These are phyloP conservation scores for Alectura lathami DNA, from an alignment of 2,113 vertebrate species.

Conservation along the genomic window DNA sequence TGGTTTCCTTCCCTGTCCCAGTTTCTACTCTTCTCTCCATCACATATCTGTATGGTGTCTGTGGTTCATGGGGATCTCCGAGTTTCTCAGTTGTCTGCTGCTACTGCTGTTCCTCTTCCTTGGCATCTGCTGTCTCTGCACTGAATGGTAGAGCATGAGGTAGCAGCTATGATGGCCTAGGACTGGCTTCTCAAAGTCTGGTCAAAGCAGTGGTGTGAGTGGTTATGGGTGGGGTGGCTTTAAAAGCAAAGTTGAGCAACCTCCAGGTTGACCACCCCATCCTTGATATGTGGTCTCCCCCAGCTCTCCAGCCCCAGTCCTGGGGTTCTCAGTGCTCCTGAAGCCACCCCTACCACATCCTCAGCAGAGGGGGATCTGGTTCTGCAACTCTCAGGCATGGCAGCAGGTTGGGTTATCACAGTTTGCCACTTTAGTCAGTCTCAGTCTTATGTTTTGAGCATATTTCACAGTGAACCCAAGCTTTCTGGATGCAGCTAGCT, in stretches of 20 bases:
- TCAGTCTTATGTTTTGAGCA: accelerated
- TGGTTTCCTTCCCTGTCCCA: accelerated
- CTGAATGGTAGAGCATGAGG: neutral
- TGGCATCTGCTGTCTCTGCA: neutral
- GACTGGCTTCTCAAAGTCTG: neutral
- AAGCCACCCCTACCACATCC: accelerated
- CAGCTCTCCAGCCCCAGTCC: neutral
- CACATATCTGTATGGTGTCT: neutral
- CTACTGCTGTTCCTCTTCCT: neutral
- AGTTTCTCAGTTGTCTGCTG: neutral
- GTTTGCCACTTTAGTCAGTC: neutral
- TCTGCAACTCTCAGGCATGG: accelerated
- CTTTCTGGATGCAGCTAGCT: neutral
- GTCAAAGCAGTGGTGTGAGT: neutral
- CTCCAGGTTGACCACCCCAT: too few species aligned
- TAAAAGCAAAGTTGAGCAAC: neutral
- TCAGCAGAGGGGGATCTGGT: neutral
- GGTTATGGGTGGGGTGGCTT: neutral
- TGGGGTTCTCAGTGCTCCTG: neutral
- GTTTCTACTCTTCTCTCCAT: neutral
- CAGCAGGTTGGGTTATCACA: accelerated
- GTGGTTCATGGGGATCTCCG: neutral
- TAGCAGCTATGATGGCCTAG: neutral
- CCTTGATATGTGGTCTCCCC: neutral
- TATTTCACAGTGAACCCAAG: neutral